phyloP scores from a whole-genome alignment of 2,113 vertebrate species.

The Notarius quadriscutis region DNA sequence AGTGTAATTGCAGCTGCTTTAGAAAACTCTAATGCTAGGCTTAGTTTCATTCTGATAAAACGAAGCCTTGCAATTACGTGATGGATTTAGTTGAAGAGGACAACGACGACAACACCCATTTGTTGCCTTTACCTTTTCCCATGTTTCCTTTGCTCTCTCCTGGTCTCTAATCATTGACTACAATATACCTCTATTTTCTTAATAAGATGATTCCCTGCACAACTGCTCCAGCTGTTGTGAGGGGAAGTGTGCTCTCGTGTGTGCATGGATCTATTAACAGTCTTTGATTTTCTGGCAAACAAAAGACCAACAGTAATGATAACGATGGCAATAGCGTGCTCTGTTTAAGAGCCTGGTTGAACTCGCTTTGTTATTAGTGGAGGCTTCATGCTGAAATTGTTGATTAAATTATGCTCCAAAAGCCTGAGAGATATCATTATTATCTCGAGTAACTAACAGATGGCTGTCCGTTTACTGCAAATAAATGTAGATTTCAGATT shows the following conservation, averaged over 20 bases:
- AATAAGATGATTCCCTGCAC: not conserved
- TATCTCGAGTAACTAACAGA: not conserved
- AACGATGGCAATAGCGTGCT: not conserved
- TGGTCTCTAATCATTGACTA: constrained; percentile 13
- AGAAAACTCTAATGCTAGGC: not conserved
- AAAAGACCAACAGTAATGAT: constrained; percentile 16
- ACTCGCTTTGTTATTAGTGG: not conserved
- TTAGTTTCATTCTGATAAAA: constrained; percentile 4
- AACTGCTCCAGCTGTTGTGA: constrained; percentile 5
- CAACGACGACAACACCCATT: not conserved
- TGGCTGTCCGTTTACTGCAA: not conserved
- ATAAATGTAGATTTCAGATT: not conserved
- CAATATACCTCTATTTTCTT: constrained; percentile 24
- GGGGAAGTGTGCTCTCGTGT: not conserved
- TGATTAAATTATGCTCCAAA: not conserved
- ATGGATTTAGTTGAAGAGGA: constrained; percentile 1
- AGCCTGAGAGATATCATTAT: not conserved
- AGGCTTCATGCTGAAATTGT: not conserved
- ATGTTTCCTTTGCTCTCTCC: constrained; percentile 1
- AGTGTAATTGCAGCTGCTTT: constrained; percentile 8
- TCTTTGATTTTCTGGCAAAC: constrained; percentile 17
- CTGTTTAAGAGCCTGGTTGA: not conserved
- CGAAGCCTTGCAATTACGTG: not conserved
- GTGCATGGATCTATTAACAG: not conserved
- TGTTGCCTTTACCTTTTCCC: not conserved